Base-by-base conservation (phyloP, 2,888 invertebrate species). In the Pristionchus maxplancki region DNA sequence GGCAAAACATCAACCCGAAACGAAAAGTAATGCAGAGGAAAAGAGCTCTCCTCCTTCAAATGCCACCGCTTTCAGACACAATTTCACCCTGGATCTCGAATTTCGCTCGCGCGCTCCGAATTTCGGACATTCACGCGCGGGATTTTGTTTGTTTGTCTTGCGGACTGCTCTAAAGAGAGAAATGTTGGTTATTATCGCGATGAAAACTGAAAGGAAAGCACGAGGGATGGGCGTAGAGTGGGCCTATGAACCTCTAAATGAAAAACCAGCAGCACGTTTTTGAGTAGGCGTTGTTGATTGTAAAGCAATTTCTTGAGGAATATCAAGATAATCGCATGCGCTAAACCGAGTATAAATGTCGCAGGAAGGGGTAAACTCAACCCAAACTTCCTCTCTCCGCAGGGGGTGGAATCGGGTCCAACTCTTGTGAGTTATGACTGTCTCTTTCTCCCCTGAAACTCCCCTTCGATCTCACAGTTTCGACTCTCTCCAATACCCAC, bases 401-500 rank as follows among this genome's bases (percentile, higher is more conserved):
- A 37, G 37, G 71, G 71, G 37, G 44, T 44, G 44, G 6, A 28
- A 6, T 9, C 8, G 11, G 53, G 53, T 4, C 20, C 53, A 28
- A 31, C 64, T 24, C 78, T 28, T 78, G 44, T 78, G 78, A 78
- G 78, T 78, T 78, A 78, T 78, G 78, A 78, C 78, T 78, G 48
- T 78, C n/a, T 78, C 78, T 78, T 28, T 37, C 71, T 37, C 71
- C 24, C 31, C 1, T 64, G 64, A 64, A 64, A 64, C 64, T 64
- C 62, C 62, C 13, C 62, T 62, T 11, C 62, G 24, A 28, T 24
- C 62, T n/a, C n/a, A n/a, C n/a, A n/a, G n/a, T n/a, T n/a, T n/a
- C n/a, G 44, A 6, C 8, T 44, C 44, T 44, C 44, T 44, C 44
- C 44, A 44, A 9, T 44, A 9, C 44, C 8, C 44, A 6, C 44